Evolutionary conservation across 2,888 invertebrate genomes (phyloP).

Genomic region (Erebia aethiops): DNA sequence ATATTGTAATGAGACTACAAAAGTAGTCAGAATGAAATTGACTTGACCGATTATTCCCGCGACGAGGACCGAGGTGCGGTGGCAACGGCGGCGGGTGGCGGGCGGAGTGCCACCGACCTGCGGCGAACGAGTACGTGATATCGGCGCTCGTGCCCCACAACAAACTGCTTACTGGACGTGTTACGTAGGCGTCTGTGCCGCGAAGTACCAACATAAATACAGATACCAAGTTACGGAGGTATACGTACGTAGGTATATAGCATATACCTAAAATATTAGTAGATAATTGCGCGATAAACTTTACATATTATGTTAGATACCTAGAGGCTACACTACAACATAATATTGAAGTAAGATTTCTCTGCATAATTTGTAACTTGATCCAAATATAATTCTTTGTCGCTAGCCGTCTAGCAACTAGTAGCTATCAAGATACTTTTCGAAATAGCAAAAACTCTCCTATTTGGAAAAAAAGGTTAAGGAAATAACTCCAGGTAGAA

Average conservation of each 20-base stretch:
- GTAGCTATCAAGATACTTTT: too few species aligned
- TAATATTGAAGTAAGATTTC: neutral
- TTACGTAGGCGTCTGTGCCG: conserved; percentile 78
- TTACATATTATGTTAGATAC: conserved; percentile 6
- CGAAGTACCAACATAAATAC: conserved; percentile 70
- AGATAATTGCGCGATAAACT: conserved; percentile 53
- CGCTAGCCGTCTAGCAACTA: too few species aligned
- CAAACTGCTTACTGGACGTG: conserved; percentile 82
- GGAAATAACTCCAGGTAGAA: neutral
- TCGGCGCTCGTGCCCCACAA: conserved; percentile 81
- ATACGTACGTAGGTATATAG: conserved; percentile 31
- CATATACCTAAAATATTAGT: conserved; percentile 34
- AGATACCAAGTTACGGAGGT: conserved; percentile 46
- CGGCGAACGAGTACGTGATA: conserved; percentile 77
- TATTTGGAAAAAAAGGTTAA: neutral
- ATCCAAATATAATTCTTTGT: neutral
- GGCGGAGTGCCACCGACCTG: conserved; percentile 66
- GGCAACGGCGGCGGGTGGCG: conserved; percentile 71
- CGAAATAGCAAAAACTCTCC: too few species aligned
- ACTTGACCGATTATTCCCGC: conserved; percentile 78
- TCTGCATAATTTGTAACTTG: neutral
- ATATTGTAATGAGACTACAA: conserved; percentile 32
- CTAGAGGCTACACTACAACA: neutral
- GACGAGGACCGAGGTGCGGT: conserved; percentile 75
- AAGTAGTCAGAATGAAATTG: conserved; percentile 53